Evolutionary conservation across 1,140 invertebrate genomes (phyloP).

Genomic region (Ips nitidus): DNA sequence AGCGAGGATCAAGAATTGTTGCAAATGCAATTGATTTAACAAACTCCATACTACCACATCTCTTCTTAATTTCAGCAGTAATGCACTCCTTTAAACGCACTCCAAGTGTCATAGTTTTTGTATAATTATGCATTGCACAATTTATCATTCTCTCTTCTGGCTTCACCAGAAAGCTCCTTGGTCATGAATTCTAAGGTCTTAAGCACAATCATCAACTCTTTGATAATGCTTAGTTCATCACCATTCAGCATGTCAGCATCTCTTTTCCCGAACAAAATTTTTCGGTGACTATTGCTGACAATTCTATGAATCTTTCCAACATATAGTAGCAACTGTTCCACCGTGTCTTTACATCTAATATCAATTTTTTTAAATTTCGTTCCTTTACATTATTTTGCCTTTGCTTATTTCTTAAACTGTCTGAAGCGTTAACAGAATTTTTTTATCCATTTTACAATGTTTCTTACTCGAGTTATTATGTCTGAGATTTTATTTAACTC

Average conservation of each 20-base stretch:
- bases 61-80: neutral
- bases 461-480: neutral
- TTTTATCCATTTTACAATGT: constrained; percentile 9
- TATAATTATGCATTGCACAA: too few species aligned
- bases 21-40: neutral
- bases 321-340: constrained; percentile 7
- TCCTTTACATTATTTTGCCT: neutral
- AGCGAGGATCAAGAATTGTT: constrained; percentile 3
- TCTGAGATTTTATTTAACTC: too few species aligned
- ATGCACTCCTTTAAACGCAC: too few species aligned
- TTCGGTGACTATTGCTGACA: neutral
- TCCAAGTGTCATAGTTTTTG: too few species aligned
- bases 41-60: constrained; percentile 1
- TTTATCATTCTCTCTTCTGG: too few species aligned
- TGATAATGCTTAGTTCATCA: neutral
- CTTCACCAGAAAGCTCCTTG: constrained; percentile 2
- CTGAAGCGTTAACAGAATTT: neutral
- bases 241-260: neutral
- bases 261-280: too few species aligned
- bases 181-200: constrained; percentile 5
- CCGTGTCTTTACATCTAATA: constrained; percentile 6
- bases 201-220: neutral
- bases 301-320: neutral
- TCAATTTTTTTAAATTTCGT: constrained; percentile 9
- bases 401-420: neutral